Evolutionary conservation across 2,888 invertebrate genomes (phyloP), one percentile per base, ranked within the genome.

Genomic region (Mesorhabditis belari): DNA sequence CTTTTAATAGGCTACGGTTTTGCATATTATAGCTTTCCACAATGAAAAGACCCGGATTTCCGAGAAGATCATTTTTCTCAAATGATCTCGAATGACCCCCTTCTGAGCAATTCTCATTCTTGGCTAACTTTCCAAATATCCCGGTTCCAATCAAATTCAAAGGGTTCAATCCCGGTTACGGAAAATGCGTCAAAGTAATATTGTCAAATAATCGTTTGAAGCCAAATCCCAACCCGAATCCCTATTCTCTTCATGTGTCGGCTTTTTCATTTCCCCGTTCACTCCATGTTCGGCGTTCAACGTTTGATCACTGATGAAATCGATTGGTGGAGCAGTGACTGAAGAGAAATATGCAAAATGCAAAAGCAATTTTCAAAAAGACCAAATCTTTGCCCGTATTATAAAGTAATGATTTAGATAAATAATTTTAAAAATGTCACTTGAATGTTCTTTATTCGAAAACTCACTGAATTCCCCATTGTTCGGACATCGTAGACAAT

Each of bases 401-500:
- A 51, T 54, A 50, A 5, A 56, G 35, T 50, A 54, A 55, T 49
- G 29, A 49, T 49, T 54, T 3, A 6, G 23, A 17, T 23, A 51
- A 51, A n/a, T 51, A 49, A 49, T 19, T 27, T 55, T 55, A 44
- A 29, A 44, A 60, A 55, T 51, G 51, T 55, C 59, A 62, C 61
- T 58, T 55, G 53, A n/a, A n/a, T n/a, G n/a, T n/a, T n/a, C n/a
- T n/a, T n/a, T n/a, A 19, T 25, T 21, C 6, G 5, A 55, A 50
- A 24, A 57, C 72, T 58, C 59, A 74, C 74, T 71, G 60, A 74
- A 74, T 35, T 74, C 74, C 17, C 74, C 74, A 28, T 67, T 66
- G 19, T 65, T 65, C 3, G 73, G 74, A 49, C 77, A 77, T 63
- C 71, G 58, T 52, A 77, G 61, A 61, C 77, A 77, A 61, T 74